Percentiles rank a stretch among this genome's conserved stretches.
Evolutionary conservation across 2,797 vertebrate genomes (phyloP).

Genomic region (Emys orbicularis): DNA sequence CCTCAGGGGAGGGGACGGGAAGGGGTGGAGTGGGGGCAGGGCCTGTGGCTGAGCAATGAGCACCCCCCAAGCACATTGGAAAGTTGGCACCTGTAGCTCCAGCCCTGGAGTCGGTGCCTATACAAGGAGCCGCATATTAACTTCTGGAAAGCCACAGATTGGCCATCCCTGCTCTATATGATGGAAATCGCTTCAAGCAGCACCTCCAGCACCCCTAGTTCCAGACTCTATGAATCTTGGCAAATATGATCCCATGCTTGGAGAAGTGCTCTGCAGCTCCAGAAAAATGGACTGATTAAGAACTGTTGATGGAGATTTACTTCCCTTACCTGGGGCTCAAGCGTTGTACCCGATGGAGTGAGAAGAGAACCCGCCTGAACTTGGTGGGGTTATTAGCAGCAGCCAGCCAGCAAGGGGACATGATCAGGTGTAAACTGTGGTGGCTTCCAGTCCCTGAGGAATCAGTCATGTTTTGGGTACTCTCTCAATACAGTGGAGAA

Average conservation of each 20-base stretch:
- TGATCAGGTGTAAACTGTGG: not conserved
- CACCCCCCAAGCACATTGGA: too few species aligned
- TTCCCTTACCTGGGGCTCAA: not conserved
- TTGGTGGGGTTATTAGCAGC: constrained; percentile 11
- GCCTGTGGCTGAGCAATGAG: too few species aligned
- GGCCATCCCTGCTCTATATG: too few species aligned
- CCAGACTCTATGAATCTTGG: not conserved
- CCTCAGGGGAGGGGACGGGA: too few species aligned
- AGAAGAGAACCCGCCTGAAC: constrained; percentile 10
- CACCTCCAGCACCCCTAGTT: too few species aligned
- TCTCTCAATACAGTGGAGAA: not conserved
- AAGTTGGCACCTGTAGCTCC: too few species aligned
- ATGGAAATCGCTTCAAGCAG: too few species aligned
- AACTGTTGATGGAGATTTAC: not conserved
- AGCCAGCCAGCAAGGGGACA: constrained; percentile 57
- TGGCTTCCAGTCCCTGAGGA: not conserved
- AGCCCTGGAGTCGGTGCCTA: too few species aligned
- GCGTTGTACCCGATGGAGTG: not conserved
- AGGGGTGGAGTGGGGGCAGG: too few species aligned
- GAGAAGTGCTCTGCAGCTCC: not conserved
- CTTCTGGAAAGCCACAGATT: too few species aligned
- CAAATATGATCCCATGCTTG: not conserved
- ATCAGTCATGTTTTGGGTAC: not conserved
- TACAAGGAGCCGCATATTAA: too few species aligned
- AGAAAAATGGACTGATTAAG: not conserved